Evolutionary conservation across 2,113 vertebrate genomes (phyloP).

Genomic region (Eptatretus burgeri): DNA sequence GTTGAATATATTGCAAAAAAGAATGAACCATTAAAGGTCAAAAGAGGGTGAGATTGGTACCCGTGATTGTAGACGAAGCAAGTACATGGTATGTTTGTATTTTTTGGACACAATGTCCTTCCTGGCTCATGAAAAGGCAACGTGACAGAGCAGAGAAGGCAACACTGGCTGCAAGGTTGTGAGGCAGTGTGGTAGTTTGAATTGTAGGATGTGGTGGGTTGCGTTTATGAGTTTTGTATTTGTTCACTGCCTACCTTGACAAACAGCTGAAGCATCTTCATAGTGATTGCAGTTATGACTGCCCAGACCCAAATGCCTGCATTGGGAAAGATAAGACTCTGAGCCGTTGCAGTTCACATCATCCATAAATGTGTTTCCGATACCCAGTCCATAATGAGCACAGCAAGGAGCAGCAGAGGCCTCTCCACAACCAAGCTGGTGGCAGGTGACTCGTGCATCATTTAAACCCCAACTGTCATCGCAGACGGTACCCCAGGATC

Average conservation of each 20-base stretch:
- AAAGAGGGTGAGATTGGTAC: no score
- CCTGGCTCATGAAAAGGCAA: no score
- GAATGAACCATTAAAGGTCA: no score
- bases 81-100: no score
- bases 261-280: constrained; percentile 55
- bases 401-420: constrained; percentile 27
- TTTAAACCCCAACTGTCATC: constrained; percentile 87
- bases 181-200: not conserved
- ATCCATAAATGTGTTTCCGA: constrained; percentile 48
- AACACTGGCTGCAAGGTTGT: no score
- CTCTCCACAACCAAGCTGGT: constrained; percentile 43
- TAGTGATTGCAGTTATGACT: constrained; percentile 94
- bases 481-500: constrained; percentile 63
- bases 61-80: no score
- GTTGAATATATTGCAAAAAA: no score
- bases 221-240: not conserved
- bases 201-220: not conserved
- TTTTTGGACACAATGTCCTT: no score
- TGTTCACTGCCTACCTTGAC: constrained; percentile 26
- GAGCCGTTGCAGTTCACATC: constrained; percentile 60
- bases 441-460: constrained; percentile 64
- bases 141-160: no score
- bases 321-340: constrained; percentile 40
- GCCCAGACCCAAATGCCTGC: constrained; percentile 53
- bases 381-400: constrained; percentile 43